Conservation (phyloP, 2,888 invertebrate species). For the Aphodius sticticus region DNA sequence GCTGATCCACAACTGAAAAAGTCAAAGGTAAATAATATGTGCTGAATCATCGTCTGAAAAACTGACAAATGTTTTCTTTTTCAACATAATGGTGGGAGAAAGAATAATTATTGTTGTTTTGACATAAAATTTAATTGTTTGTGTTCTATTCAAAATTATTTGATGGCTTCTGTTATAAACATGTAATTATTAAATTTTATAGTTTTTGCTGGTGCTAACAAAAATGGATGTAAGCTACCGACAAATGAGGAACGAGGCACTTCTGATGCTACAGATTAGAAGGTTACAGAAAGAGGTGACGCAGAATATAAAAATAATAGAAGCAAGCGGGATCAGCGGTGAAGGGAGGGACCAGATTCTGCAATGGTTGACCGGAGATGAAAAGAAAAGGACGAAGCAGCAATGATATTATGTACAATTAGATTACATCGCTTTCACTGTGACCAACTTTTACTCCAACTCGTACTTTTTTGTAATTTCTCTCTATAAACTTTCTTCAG, state of each 20-base stretch:
- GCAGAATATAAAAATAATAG: conserved; percentile 73
- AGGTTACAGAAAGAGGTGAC: conserved; percentile 73
- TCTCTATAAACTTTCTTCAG: conserved; percentile 14
- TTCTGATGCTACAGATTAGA: conserved; percentile 81
- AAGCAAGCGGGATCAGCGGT: conserved; percentile 78
- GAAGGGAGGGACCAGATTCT: conserved; percentile 74
- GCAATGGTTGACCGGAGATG: conserved; percentile 61
- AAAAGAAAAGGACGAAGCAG: conserved; percentile 35
- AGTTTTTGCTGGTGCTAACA: conserved; percentile 76
- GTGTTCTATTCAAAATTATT: conserved; percentile 6
- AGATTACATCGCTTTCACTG: conserved; percentile 12
- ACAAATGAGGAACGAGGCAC: conserved; percentile 86
- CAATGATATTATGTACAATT: not conserved
- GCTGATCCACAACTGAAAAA: conserved; percentile 74
- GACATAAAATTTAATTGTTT: not conserved
- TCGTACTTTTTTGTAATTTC: conserved; percentile 18
- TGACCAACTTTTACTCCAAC: conserved; percentile 21
- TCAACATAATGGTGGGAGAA: too few relatives aligned
- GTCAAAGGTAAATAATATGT: conserved; percentile 65
- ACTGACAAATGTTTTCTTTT: not conserved
- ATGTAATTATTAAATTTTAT: conserved; percentile 43
- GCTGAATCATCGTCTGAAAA: too few relatives aligned
- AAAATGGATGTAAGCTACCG: conserved; percentile 89
- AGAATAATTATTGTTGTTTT: not conserved
- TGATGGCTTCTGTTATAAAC: not conserved